Conservation (phyloP, 1,140 invertebrate species). For the Tetramorium simillimum region DNA sequence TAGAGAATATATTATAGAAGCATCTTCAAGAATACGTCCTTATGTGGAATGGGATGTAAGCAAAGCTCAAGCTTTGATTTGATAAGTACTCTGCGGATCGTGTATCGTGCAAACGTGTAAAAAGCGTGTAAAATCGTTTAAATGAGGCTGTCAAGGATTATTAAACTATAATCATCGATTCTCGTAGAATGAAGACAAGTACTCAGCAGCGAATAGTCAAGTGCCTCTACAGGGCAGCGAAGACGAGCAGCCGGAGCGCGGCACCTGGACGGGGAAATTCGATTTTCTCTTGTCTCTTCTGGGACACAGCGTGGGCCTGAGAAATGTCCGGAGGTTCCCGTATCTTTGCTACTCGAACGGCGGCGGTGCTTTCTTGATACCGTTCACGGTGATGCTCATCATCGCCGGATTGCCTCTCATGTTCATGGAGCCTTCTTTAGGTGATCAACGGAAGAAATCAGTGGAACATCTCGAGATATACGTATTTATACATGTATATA, state of each 20-base stretch:
- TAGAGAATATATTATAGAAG: slow-evolving; percentile 81
- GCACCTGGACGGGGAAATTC: slow-evolving; percentile 92
- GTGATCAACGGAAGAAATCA: slow-evolving; percentile 60
- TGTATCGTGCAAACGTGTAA: background rate
- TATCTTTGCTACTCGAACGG: slow-evolving; percentile 93
- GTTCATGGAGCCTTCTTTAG: slow-evolving; percentile 94
- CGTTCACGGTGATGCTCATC: slow-evolving; percentile 94
- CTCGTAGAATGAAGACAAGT: slow-evolving; percentile 84
- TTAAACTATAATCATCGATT: slow-evolving; percentile 9
- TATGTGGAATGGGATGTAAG: slow-evolving; percentile 85
- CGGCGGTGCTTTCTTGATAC: slow-evolving; percentile 93
- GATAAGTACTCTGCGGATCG: background rate
- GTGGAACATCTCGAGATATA: background rate
- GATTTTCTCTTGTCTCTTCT: slow-evolving; percentile 93
- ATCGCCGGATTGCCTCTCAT: slow-evolving; percentile 94
- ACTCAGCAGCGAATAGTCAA: slow-evolving; percentile 86
- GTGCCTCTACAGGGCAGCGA: slow-evolving; percentile 82
- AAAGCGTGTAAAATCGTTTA: background rate
- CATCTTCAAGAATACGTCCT: slow-evolving; percentile 82
- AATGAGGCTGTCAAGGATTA: background rate
- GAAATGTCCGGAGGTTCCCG: slow-evolving; percentile 94
- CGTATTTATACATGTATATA: too few relatives aligned
- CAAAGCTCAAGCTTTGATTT: slow-evolving; percentile 32
- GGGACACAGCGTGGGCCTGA: slow-evolving; percentile 94
- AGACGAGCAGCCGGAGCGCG: slow-evolving; percentile 87